phyloP scores from a whole-genome alignment of 2,888 invertebrate genomes.

The Acanthacorydalis orientalis region DNA sequence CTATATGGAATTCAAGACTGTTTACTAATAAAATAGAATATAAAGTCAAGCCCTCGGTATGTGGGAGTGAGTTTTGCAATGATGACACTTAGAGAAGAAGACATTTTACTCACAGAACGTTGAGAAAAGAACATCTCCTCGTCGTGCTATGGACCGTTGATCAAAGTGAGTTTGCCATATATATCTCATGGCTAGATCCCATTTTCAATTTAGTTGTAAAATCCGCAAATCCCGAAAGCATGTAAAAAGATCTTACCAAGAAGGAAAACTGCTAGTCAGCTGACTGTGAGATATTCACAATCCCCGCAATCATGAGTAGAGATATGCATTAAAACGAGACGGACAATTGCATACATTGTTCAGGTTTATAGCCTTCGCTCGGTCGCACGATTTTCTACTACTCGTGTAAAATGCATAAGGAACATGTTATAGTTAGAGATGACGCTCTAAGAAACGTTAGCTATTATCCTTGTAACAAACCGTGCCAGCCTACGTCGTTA shows the following conservation, averaged over 20 bases:
- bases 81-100: not conserved
- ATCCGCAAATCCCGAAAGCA: constrained; percentile 20
- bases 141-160: constrained; percentile 2
- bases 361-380: no score
- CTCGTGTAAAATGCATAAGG: no score
- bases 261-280: constrained; percentile 4
- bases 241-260: constrained; percentile 12
- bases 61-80: not conserved
- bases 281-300: not conserved
- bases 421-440: no score
- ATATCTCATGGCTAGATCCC: constrained; percentile 17
- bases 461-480: no score
- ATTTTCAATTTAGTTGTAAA: constrained; percentile 23
- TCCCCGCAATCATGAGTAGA: no score
- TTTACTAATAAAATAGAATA: not conserved
- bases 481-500: no score
- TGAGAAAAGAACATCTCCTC: not conserved
- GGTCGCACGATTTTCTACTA: no score
- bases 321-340: no score
- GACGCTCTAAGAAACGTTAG: no score
- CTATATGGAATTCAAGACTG: no score
- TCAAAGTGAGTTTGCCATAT: constrained; percentile 4
- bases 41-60: no score
- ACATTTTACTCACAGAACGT: not conserved
- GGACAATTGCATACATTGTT: no score